Evolutionary conservation across 2,113 vertebrate genomes (phyloP).

Genomic region (Heteronetta atricapilla): DNA sequence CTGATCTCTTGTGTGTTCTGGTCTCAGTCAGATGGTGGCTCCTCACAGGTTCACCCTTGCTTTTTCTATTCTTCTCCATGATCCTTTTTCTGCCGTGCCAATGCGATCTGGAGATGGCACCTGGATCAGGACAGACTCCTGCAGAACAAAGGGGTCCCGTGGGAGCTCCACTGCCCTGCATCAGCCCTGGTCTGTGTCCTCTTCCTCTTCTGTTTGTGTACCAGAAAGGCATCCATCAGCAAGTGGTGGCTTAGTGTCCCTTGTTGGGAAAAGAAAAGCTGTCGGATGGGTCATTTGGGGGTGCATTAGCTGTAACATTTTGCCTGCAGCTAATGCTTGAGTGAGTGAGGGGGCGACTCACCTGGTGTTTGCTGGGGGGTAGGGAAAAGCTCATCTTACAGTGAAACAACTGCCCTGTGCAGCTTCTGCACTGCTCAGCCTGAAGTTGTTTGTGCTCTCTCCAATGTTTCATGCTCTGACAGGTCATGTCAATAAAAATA

Average conservation of each 20-base stretch:
- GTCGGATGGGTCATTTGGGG: neutral
- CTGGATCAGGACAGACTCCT: neutral
- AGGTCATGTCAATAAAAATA: neutral
- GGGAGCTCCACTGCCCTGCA: neutral
- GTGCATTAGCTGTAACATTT: neutral
- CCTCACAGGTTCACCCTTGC: neutral
- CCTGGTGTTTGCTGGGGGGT: neutral
- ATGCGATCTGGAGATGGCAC: neutral
- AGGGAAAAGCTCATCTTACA: neutral
- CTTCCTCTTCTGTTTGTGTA: neutral
- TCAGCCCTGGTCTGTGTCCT: neutral
- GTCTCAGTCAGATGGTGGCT: neutral
- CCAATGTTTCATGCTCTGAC: neutral
- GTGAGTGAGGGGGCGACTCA: neutral
- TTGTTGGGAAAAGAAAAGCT: neutral
- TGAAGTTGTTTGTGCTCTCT: neutral
- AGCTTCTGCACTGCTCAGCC: neutral
- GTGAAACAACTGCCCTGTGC: neutral
- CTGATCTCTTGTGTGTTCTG: neutral
- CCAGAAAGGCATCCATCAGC: neutral
- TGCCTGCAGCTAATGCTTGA: neutral
- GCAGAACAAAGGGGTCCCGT: neutral
- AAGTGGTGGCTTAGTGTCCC: neutral
- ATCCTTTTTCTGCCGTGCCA: accelerated
- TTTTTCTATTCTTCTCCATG: neutral